A percentile compares a stretch with the other conserved stretches of the same genome.
Conservation (phyloP, 2,888 invertebrate species). For the Caenorhabditis panamensis region DNA sequence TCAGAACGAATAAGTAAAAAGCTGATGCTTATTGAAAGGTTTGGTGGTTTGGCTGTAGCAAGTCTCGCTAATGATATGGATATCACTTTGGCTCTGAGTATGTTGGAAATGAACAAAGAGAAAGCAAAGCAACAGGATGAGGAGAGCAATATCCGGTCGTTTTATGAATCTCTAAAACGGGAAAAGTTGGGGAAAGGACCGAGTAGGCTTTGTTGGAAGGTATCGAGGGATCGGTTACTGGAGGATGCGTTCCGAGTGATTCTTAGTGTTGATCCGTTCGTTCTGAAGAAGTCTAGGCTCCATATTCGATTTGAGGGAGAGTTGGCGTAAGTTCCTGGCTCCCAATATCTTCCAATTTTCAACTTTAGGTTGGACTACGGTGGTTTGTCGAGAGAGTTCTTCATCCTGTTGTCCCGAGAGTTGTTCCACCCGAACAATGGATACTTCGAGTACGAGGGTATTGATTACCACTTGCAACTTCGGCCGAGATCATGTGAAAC, state of each 20-base stretch:
- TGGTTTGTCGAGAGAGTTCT: constrained; percentile 97
- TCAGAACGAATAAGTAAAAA: constrained; percentile 66
- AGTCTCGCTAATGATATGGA: constrained; percentile 93
- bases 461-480: constrained; percentile 97
- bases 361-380: constrained; percentile 89
- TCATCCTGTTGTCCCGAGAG: constrained; percentile 96
- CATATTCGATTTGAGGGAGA: constrained; percentile 91
- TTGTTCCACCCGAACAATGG: constrained; percentile 99
- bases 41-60: constrained; percentile 87
- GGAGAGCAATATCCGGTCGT: constrained; percentile 15
- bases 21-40: constrained; percentile 66
- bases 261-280: constrained; percentile 95
- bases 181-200: constrained; percentile 44
- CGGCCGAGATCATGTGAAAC: constrained; percentile 82
- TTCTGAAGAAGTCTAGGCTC: constrained; percentile 93
- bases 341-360: not conserved
- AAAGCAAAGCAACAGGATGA: constrained; percentile 20
- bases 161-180: constrained; percentile 31
- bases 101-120: constrained; percentile 44
- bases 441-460: constrained; percentile 97
- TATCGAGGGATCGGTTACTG: constrained; percentile 92
- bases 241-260: constrained; percentile 97
- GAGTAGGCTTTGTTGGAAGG: constrained; percentile 81
- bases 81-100: constrained; percentile 89
- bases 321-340: constrained; percentile 86